These are phyloP conservation scores for Scaptomyza parva DNA, from an alignment of 2,888 invertebrate species.

Conservation along the genomic window DNA sequence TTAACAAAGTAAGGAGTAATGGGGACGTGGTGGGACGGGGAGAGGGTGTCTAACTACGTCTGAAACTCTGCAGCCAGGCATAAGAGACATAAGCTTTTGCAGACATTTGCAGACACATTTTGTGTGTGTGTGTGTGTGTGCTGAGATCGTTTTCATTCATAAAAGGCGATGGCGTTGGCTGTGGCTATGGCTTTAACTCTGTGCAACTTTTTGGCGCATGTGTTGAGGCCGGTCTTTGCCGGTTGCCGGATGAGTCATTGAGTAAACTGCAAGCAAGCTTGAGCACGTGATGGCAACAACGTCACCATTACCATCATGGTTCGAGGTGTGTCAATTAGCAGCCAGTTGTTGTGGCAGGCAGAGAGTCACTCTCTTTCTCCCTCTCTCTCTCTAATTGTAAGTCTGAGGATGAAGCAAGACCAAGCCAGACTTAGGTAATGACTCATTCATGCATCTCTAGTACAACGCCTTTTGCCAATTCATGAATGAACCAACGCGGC, in stretches of 20 bases:
- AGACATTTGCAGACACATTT: constrained; percentile 53
- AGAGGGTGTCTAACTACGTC: constrained; percentile 28
- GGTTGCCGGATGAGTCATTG: constrained; percentile 54
- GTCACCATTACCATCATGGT: constrained; percentile 26
- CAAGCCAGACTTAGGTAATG: constrained; percentile 20
- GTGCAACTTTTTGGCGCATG: constrained; percentile 54
- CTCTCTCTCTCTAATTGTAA: constrained; percentile 45
- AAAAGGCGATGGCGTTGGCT: constrained; percentile 59
- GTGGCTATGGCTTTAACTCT: constrained; percentile 15
- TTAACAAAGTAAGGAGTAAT: constrained; percentile 6
- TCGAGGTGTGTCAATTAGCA: constrained; percentile 77
- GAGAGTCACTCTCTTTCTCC: constrained; percentile 1
- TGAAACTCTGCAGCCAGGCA: constrained; percentile 51
- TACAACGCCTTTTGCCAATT: constrained; percentile 66
- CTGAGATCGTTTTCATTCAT: constrained; percentile 68
- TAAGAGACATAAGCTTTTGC: constrained; percentile 23
- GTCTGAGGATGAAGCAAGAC: constrained; percentile 27
- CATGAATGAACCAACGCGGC: constrained; percentile 59
- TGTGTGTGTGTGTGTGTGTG: constrained; percentile 16
- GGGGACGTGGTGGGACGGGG: constrained; percentile 4
- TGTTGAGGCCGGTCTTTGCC: constrained; percentile 46
- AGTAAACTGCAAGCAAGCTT: constrained; percentile 28
- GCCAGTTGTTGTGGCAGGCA: constrained; percentile 63
- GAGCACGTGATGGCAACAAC: constrained; percentile 65
- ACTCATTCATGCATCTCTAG: constrained; percentile 36